phyloP scores from a whole-genome alignment of 2,888 invertebrate species.

The Macropis europaea region DNA sequence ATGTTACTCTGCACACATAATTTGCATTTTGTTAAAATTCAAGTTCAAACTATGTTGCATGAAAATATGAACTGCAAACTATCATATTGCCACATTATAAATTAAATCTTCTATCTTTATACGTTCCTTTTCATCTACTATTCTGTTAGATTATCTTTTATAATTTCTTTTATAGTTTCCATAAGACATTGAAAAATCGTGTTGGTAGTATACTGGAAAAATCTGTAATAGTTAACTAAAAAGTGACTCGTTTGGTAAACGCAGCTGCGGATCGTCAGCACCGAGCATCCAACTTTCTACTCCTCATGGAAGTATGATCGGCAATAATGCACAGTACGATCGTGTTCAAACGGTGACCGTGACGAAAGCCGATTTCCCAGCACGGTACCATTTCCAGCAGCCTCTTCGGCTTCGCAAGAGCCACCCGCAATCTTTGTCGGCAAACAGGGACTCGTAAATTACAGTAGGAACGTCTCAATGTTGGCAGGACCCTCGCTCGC shows the following conservation, averaged over 20 bases:
- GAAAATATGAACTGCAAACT: too few relatives aligned
- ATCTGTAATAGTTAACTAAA: neutral
- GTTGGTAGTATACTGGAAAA: too few relatives aligned
- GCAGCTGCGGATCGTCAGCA: neutral
- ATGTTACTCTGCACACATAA: too few relatives aligned
- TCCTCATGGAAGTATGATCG: slow-evolving; percentile 46
- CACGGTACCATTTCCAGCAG: slow-evolving; percentile 41
- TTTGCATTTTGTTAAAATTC: too few relatives aligned
- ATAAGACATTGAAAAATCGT: too few relatives aligned
- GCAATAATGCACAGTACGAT: slow-evolving; percentile 49
- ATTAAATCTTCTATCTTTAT: too few relatives aligned
- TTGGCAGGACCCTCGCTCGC: slow-evolving; percentile 35
- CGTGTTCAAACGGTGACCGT: slow-evolving; percentile 25
- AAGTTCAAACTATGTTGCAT: too few relatives aligned
- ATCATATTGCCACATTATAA: too few relatives aligned
- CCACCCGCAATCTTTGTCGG: slow-evolving; percentile 76
- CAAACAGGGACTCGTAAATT: slow-evolving; percentile 72
- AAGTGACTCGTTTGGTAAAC: neutral
- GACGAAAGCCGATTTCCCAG: slow-evolving; percentile 39
- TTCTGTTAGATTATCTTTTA: too few relatives aligned
- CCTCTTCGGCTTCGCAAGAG: slow-evolving; percentile 52
- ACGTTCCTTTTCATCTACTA: too few relatives aligned
- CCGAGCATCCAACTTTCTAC: slow-evolving; percentile 12
- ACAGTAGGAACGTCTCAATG: slow-evolving; percentile 59
- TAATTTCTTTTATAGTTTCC: too few relatives aligned